Percentiles rank a stretch among this genome's conserved stretches.
Evolutionary conservation across 2,888 invertebrate species (phyloP).

Genomic region (Leptopilina syphax): DNA sequence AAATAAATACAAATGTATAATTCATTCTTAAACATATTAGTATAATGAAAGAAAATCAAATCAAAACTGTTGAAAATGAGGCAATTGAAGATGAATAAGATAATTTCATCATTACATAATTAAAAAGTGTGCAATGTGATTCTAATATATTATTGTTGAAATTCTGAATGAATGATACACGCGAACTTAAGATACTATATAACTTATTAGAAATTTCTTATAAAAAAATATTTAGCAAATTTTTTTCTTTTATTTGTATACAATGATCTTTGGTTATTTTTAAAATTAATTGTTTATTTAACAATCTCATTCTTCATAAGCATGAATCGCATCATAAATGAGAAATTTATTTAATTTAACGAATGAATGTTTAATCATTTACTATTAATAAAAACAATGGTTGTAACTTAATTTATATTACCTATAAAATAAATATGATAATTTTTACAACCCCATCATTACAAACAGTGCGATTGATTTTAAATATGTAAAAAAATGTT

Average conservation of each 20-base stretch:
- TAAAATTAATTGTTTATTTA: background rate
- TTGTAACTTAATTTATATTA: background rate
- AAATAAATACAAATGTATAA: too few species aligned
- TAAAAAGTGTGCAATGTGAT: conserved; percentile 31
- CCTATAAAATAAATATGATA: background rate
- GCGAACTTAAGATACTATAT: conserved; percentile 9
- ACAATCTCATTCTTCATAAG: background rate
- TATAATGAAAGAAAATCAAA: too few species aligned
- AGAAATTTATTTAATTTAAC: conserved; percentile 4
- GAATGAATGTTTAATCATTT: conserved; percentile 14
- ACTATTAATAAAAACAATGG: background rate
- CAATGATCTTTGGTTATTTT: background rate
- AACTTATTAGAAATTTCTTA: background rate
- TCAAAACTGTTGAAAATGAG: too few species aligned
- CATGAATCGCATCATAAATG: background rate
- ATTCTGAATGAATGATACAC: background rate
- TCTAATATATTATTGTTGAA: conserved; percentile 7
- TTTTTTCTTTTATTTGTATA: background rate
- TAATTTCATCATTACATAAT: background rate
- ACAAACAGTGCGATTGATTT: conserved; percentile 3
- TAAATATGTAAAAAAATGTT: conserved; percentile 35
- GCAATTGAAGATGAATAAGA: too few species aligned
- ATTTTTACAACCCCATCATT: background rate
- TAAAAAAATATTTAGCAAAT: background rate
- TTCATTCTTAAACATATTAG: too few species aligned